Conservation (phyloP, 64 coral and sea anemone species). For the Montipora foliosa region DNA sequence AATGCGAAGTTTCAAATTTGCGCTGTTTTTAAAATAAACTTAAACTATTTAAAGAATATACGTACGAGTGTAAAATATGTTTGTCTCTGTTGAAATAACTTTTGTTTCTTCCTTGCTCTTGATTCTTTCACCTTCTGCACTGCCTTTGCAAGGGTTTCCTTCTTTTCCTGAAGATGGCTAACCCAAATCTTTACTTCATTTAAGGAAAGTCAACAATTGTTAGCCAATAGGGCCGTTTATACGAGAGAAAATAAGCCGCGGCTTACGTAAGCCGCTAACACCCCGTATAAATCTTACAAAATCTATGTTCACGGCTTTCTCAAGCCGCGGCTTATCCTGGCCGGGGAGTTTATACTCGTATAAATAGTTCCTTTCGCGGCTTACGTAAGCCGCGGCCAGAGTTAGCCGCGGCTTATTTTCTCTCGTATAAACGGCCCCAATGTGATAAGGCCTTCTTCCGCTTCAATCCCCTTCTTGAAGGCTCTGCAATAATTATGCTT, state of each 20-base stretch:
- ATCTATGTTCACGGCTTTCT: no score
- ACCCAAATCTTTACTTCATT: not conserved
- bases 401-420: no score
- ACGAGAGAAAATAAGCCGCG: no score
- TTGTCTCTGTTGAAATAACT: not conserved
- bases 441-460: not conserved
- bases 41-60: not conserved
- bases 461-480: not conserved
- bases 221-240: no score
- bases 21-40: not conserved
- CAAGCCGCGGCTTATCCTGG: no score
- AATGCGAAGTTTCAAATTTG: not conserved
- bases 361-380: no score
- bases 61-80: not conserved
- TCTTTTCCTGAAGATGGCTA: not conserved
- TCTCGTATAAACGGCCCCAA: no score
- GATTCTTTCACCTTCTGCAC: not conserved
- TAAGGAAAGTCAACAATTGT: slow-evolving; percentile 28
- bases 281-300: no score
- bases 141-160: not conserved
- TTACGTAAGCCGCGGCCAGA: no score
- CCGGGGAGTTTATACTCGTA: no score
- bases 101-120: slow-evolving; percentile 9
- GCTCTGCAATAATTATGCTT: slow-evolving; percentile 43
- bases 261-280: no score